Base-by-base conservation (phyloP, 2,888 invertebrate genomes). In the Mimas tiliae region DNA sequence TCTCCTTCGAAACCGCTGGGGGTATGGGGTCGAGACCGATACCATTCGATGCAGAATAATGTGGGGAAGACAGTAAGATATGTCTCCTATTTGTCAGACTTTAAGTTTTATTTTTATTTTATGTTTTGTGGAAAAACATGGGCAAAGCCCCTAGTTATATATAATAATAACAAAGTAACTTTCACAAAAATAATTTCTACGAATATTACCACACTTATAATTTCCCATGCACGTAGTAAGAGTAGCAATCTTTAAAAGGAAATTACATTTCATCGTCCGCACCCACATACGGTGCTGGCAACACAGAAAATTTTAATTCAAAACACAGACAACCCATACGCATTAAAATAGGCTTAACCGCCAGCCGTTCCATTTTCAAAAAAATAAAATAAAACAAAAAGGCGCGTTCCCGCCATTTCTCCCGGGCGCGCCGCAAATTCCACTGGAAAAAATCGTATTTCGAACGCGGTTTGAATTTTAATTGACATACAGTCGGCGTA, bases 381-480 rank as follows among this genome's bases (percentile, higher is more conserved):
- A 78, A 90, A 89, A 89, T 85, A 86, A 90, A 91, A 89, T 87
- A 91, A 92, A 90, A 91, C 88, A 90, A 91, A 91, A 90, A 90
- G 90, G 87, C 90, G 89, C 90, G 89, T 88, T 89, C 91, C 87
- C 87, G 90, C 90, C 90, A 91, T 91, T 91, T 90, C 92, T 88
- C 87, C 79, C 85, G 83, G 83, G 87, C 88, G 82, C 89, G 87
- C 92, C 92, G 86, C 92, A 91, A 91, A 93, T 94, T 92, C 94
- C 94, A 86, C 83, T 83, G 88, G 90, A 93, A 93, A 93, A 93
- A 93, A 93, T 93, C 93, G 93, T 91, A 92, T 93, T 93, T 90
- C 92, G 92, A 89, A 93, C 94, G 94, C 89, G 91, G 89, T 91
- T 92, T 94, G 94, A 94, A 94, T 94, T 93, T 93, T 94, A 94